Percentiles rank a stretch among this genome's conserved stretches.
phyloP scores from a whole-genome alignment of 2,113 vertebrate species.

The Notarius quadriscutis region DNA sequence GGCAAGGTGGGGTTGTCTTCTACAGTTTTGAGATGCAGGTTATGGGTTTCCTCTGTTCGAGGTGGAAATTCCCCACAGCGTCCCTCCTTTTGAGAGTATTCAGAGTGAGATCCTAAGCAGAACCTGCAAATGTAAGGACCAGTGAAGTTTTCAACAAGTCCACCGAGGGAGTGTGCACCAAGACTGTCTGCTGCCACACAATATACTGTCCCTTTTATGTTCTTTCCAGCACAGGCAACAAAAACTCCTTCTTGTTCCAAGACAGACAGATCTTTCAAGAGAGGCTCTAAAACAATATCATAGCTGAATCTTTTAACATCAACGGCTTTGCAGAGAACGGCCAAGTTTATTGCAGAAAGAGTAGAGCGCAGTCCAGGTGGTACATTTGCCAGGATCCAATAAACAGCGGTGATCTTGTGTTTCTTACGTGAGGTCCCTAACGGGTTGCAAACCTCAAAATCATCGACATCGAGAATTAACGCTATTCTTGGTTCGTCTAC shows the following conservation, averaged over 20 bases:
- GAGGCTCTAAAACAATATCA: constrained; percentile 20
- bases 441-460: not conserved
- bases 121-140: constrained; percentile 35
- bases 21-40: constrained; percentile 23
- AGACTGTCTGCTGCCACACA: constrained; percentile 26
- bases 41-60: constrained; percentile 8
- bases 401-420: constrained; percentile 31
- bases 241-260: constrained; percentile 34
- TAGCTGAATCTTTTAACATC: constrained; percentile 26
- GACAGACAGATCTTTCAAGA: constrained; percentile 4
- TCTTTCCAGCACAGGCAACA: constrained; percentile 21
- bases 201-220: constrained; percentile 34
- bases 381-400: constrained; percentile 12
- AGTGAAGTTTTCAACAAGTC: constrained; percentile 26
- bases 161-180: constrained; percentile 18
- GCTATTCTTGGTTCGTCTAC: constrained; percentile 19
- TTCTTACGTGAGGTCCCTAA: constrained; percentile 31
- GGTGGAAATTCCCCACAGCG: constrained; percentile 26
- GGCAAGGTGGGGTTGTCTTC: not conserved
- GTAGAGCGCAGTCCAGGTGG: not conserved
- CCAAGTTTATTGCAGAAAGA: not conserved
- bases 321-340: not conserved
- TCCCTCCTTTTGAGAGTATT: constrained; percentile 21
- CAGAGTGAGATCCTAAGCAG: constrained; percentile 6
- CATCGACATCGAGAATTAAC: constrained; percentile 21